Evolutionary conservation across 1,140 invertebrate species (phyloP).

Genomic region (Venturia canescens): DNA sequence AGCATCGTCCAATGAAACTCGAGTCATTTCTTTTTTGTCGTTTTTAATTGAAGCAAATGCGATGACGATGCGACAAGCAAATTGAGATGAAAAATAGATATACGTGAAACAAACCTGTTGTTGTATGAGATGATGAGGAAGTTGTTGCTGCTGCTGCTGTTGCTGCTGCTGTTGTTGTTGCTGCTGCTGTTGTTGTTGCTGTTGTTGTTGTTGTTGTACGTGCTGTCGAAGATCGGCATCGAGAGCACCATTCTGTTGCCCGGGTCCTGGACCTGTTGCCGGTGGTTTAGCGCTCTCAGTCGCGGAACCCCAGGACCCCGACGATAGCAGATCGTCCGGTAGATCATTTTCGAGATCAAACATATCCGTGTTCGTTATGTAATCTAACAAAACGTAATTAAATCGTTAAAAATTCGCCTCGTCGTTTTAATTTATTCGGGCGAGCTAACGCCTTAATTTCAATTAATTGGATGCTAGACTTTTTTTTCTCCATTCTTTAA

Average conservation of each 20-base stretch:
- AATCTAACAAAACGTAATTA: slow-evolving; percentile 69
- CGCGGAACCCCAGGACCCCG: slow-evolving; percentile 82
- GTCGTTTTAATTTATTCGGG: background rate
- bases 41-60: no score
- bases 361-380: slow-evolving; percentile 87
- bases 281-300: slow-evolving; percentile 82
- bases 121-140: slow-evolving; percentile 82
- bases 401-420: slow-evolving; percentile 22
- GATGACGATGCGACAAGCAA: no score
- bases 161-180: slow-evolving; percentile 75
- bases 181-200: slow-evolving; percentile 73
- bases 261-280: slow-evolving; percentile 86
- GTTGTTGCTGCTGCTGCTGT: slow-evolving; percentile 76
- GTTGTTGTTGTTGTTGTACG: slow-evolving; percentile 73
- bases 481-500: background rate
- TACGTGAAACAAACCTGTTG: slow-evolving; percentile 71
- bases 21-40: no score
- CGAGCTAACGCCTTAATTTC: background rate
- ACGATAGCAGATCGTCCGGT: slow-evolving; percentile 91
- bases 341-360: slow-evolving; percentile 94
- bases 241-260: slow-evolving; percentile 84
- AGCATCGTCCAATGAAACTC: no score
- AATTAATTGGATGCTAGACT: slow-evolving; percentile 32
- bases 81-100: no score
- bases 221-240: slow-evolving; percentile 77